Percentiles rank a stretch among this genome's conserved stretches.
These are phyloP conservation scores for Syngnathus acus DNA, from an alignment of 2,797 vertebrate genomes.

Conservation along the genomic window DNA sequence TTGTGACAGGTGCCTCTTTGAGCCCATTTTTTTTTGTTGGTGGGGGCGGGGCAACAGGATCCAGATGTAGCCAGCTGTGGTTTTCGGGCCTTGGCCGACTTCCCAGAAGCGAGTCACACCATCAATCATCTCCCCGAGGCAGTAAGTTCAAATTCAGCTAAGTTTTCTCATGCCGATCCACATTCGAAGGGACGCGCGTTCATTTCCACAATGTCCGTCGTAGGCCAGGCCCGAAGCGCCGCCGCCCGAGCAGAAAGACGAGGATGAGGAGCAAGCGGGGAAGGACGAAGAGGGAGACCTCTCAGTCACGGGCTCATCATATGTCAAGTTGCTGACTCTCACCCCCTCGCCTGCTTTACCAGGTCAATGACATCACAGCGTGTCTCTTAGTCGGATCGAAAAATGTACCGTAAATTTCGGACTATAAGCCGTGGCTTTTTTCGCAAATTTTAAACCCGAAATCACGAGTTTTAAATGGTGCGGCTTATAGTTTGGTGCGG, in stretches of 20 bases:
- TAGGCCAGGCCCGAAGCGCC: constrained; percentile 74
- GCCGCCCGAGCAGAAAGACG: constrained; percentile 43
- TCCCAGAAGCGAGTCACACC: constrained; percentile 72
- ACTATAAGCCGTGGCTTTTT: no score
- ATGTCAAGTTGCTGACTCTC: constrained; percentile 78
- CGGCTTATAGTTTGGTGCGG: no score
- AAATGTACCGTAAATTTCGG: no score
- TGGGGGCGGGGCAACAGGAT: constrained; percentile 27
- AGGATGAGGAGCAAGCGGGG: constrained; percentile 40
- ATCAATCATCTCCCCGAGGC: constrained; percentile 82
- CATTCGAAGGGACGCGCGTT: background rate
- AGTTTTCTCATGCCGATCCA: background rate
- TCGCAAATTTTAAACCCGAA: no score
- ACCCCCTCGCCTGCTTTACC: constrained; percentile 68
- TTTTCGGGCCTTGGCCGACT: constrained; percentile 81
- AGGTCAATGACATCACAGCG: constrained; percentile 63
- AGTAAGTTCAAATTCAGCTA: constrained; percentile 55
- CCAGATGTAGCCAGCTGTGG: constrained; percentile 75
- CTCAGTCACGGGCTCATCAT: constrained; percentile 80
- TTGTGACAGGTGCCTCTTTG: background rate
- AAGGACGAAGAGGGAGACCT: constrained; percentile 71
- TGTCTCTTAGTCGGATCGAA: no score
- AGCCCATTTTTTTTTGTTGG: background rate
- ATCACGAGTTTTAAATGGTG: no score
- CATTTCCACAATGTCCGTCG: background rate